Conservation (phyloP, 1,140 invertebrate species). For the Plodia interpunctella region DNA sequence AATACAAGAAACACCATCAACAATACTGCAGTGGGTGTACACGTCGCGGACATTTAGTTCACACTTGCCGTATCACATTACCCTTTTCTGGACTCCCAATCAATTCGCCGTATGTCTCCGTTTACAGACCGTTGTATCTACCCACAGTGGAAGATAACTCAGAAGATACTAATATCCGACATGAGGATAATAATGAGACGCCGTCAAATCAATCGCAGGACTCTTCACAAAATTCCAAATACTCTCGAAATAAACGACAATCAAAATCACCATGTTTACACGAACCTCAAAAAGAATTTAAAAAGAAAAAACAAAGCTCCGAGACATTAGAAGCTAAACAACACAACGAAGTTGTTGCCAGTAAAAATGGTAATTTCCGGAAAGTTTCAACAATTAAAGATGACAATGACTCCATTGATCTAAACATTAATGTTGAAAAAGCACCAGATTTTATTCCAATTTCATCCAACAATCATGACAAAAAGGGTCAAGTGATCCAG, state of each 20-base stretch:
- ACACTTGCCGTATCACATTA: constrained; percentile 67
- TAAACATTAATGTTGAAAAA: constrained; percentile 26
- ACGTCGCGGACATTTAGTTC: constrained; percentile 79
- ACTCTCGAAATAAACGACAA: constrained; percentile 43
- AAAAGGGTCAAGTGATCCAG: constrained; percentile 60
- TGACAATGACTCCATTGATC: constrained; percentile 23
- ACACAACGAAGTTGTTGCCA: not conserved
- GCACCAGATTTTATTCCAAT: constrained; percentile 46
- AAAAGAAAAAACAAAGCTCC: constrained; percentile 38
- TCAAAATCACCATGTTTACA: constrained; percentile 54
- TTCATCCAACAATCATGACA: constrained; percentile 47
- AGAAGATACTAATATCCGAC: constrained; percentile 23
- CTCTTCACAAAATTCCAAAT: constrained; percentile 21
- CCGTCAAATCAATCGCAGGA: constrained; percentile 18
- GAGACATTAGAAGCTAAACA: constrained; percentile 27
- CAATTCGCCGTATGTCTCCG: constrained; percentile 52
- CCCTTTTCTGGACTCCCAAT: constrained; percentile 59
- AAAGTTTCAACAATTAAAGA: constrained; percentile 23
- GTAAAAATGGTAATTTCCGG: constrained; percentile 26
- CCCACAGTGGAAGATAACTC: constrained; percentile 15
- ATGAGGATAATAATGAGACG: constrained; percentile 10
- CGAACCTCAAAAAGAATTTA: constrained; percentile 35
- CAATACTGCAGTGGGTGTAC: constrained; percentile 81
- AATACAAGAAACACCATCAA: constrained; percentile 54
- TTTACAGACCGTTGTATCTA: constrained; percentile 47